Evolutionary conservation across 2,797 vertebrate species (phyloP), one percentile per base, ranked within the genome.

Genomic region (Lithobates sylvaticus): DNA sequence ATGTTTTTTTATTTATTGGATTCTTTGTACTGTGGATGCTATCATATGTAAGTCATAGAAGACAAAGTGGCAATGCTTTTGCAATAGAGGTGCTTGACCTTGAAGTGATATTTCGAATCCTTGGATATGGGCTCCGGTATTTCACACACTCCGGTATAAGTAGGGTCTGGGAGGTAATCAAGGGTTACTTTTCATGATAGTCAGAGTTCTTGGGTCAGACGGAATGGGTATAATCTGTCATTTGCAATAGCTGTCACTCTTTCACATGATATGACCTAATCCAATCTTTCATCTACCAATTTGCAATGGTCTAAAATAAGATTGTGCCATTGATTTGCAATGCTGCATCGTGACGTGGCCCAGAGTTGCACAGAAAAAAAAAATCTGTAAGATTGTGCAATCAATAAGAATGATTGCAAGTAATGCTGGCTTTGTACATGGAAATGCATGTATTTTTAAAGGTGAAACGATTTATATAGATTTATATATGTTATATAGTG

Each of bases 201-300:
- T 10, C 78, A 71, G 44, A 58, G 69, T 73, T 81, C 34, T 70
- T n/a, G 23, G 69, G 79, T 81, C 29, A 50, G 32, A 50, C 58
- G 69, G 58, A 81, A 81, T 81, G 58, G 69, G 68, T 72, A 81
- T 81, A 61, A 81, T 72, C 69, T 81, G 79, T 73, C 79, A 81
- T 81, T 58, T 81, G 71, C 69, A 81, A 73, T 81, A 73, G 69
- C 69, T 81, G 79, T 81, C 79, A 81, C 67, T 81, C 79, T 81
- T 73, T 81, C 79, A 42, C 69, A 64, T 81, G 69, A 73, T 47
- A 73, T 73, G 79, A 81, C 79, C 79, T 73, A 23, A 73, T 72
- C 69, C 68, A 81, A 81, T 81, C 79, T 81, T 72, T 81, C 79
- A 81, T 81, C 69, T 81, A 81, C 79, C 79, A 81, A 81, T 81